A percentile compares a stretch with the other conserved stretches of the same genome.
Evolutionary conservation across 2,888 invertebrate species (phyloP).

Genomic region (Steinernema carpocapsae): DNA sequence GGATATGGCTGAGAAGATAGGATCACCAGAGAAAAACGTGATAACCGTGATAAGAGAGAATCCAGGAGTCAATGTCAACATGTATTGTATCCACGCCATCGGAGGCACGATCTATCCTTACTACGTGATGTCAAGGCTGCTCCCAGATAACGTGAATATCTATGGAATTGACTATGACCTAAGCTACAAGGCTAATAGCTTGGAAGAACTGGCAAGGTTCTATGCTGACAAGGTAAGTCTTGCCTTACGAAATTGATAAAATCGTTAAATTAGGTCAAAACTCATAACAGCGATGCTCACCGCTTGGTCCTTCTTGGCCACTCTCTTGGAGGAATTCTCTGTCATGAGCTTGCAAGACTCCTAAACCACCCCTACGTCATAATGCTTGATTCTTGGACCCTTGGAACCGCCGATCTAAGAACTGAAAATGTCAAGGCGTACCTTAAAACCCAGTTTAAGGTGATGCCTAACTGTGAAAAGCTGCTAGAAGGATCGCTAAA

Average conservation of each 20-base stretch:
- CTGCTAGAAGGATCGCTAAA: constrained; percentile 43
- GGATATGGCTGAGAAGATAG: constrained; percentile 35
- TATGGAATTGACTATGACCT: constrained; percentile 61
- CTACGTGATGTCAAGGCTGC: constrained; percentile 56
- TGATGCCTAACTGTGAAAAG: constrained; percentile 37
- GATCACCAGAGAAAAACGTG: constrained; percentile 4
- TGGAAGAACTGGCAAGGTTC: constrained; percentile 56
- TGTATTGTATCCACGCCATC: constrained; percentile 64
- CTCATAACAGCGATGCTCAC: not conserved
- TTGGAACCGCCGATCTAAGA: constrained; percentile 49
- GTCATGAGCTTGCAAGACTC: constrained; percentile 52
- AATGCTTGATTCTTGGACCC: constrained; percentile 59
- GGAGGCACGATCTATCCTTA: constrained; percentile 66
- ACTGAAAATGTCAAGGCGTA: constrained; percentile 49
- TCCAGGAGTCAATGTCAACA: constrained; percentile 46
- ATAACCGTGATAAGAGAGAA: constrained; percentile 47
- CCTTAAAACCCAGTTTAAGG: constrained; percentile 40
- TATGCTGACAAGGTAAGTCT: constrained; percentile 55
- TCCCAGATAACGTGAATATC: constrained; percentile 55
- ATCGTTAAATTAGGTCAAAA: constrained; percentile 37
- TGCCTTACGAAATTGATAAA: not conserved
- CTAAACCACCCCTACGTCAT: constrained; percentile 53
- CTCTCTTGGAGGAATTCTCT: constrained; percentile 63
- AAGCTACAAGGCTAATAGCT: constrained; percentile 49
- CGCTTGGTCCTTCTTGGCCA: constrained; percentile 59